Conservation (phyloP, 2,888 invertebrate species). For the Parnassius mnemosyne region DNA sequence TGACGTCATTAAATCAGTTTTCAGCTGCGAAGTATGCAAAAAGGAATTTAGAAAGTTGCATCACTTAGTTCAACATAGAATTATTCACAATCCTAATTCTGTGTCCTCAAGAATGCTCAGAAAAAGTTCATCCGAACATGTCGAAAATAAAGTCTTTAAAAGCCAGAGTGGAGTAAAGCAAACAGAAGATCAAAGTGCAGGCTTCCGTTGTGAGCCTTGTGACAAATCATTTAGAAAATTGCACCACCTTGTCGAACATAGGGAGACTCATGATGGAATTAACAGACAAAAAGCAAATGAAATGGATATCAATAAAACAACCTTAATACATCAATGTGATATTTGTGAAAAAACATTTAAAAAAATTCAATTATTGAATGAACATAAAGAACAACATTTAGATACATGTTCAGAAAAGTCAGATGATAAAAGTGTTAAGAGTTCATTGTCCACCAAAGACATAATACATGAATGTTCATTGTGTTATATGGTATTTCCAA, state of each 20-base stretch:
- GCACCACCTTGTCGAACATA: conserved; percentile 74
- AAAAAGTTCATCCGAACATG: conserved; percentile 62
- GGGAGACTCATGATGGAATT: conserved; percentile 72
- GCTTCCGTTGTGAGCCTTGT: conserved; percentile 74
- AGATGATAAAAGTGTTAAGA: conserved; percentile 69
- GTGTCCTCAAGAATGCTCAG: conserved; percentile 45
- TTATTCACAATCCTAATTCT: conserved; percentile 57
- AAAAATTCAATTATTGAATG: conserved; percentile 66
- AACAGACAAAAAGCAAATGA: conserved; percentile 54
- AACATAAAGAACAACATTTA: conserved; percentile 72
- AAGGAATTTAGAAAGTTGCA: conserved; percentile 73
- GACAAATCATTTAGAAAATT: conserved; percentile 76
- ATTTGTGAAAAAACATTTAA: conserved; percentile 72
- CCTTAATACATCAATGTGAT: conserved; percentile 57
- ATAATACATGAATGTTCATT: conserved; percentile 77
- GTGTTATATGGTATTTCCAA: conserved; percentile 78
- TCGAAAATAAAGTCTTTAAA: conserved; percentile 49
- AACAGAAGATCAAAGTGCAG: conserved; percentile 62
- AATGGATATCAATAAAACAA: conserved; percentile 42
- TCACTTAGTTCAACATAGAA: conserved; percentile 72
- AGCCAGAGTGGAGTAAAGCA: conserved; percentile 42
- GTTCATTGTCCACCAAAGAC: conserved; percentile 67
- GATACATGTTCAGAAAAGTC: conserved; percentile 69
- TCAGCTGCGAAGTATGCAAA: conserved; percentile 70
- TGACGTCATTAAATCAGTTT: conserved; percentile 45